Evolutionary conservation across 2,113 vertebrate species (phyloP).

Genomic region (Petrocephalus zakoni): DNA sequence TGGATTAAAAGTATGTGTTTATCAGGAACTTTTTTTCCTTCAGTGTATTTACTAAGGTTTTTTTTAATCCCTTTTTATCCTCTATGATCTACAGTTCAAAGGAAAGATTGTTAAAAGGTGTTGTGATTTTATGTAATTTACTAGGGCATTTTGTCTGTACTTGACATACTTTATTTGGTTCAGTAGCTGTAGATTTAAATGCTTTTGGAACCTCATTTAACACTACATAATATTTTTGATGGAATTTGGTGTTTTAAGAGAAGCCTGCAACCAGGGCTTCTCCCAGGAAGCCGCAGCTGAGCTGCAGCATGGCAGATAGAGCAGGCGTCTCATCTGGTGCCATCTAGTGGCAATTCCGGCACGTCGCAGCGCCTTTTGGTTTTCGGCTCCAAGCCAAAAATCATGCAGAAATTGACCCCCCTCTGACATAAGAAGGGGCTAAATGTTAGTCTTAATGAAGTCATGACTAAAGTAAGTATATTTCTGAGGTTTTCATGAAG

Average conservation of each 20-base stretch:
- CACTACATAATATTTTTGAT: not conserved
- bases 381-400: not conserved
- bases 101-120: not conserved
- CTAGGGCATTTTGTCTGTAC: not conserved
- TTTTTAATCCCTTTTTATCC: not conserved
- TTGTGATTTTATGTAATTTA: not conserved
- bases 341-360: not conserved
- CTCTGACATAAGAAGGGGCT: not conserved
- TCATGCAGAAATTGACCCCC: not conserved
- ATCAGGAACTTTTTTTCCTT: not conserved
- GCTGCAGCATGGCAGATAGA: not conserved
- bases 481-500: not conserved
- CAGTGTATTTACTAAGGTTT: not conserved
- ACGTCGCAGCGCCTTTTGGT: not conserved
- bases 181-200: not conserved
- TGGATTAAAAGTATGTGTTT: not conserved
- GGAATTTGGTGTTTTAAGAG: not conserved
- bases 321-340: not conserved
- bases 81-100: not conserved
- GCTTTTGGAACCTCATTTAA: not conserved
- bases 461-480: not conserved
- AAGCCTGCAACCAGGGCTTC: not conserved
- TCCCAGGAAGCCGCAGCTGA: not conserved
- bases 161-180: not conserved
- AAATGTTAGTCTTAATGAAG: not conserved